phyloP scores from a whole-genome alignment of 2,797 vertebrate genomes.

The Chlorospingus flavigularis region DNA sequence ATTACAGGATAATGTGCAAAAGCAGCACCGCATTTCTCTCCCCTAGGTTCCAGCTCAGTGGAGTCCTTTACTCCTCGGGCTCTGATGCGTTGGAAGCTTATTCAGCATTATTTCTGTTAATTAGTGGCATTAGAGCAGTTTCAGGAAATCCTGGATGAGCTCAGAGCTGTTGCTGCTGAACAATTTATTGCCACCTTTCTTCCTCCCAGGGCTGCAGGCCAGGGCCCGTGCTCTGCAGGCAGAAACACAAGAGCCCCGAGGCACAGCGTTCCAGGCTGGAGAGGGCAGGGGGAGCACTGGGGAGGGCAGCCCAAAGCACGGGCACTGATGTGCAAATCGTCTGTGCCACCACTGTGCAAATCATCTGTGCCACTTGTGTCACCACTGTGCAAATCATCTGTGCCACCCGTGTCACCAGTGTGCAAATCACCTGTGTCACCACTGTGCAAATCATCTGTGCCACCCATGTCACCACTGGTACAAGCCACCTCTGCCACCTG shows the following conservation, averaged over 20 bases:
- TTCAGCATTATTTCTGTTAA: constrained; percentile 35
- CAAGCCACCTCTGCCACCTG: not conserved
- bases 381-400: rapidly evolving
- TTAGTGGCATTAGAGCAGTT: constrained; percentile 5
- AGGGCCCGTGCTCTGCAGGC: rapidly evolving
- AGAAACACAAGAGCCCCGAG: rapidly evolving
- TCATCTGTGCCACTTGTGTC: not conserved
- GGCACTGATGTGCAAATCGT: rapidly evolving
- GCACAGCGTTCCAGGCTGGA: rapidly evolving
- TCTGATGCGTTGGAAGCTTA: not conserved
- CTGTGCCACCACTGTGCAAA: rapidly evolving
- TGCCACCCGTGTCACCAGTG: rapidly evolving
- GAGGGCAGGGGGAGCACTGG: rapidly evolving
- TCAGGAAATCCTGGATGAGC: not conserved
- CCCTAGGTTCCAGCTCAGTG: not conserved
- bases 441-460: rapidly evolving
- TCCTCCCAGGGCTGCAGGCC: not conserved
- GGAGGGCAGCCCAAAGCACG: not conserved
- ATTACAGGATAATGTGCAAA: not conserved
- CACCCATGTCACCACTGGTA: rapidly evolving
- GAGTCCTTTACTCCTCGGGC: not conserved
- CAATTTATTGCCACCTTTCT: not conserved
- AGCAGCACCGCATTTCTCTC: not conserved
- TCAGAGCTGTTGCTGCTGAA: not conserved
- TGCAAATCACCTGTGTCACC: not conserved